Evolutionary conservation across 1,140 invertebrate genomes (phyloP).

Genomic region (Cyclargus thomasi): DNA sequence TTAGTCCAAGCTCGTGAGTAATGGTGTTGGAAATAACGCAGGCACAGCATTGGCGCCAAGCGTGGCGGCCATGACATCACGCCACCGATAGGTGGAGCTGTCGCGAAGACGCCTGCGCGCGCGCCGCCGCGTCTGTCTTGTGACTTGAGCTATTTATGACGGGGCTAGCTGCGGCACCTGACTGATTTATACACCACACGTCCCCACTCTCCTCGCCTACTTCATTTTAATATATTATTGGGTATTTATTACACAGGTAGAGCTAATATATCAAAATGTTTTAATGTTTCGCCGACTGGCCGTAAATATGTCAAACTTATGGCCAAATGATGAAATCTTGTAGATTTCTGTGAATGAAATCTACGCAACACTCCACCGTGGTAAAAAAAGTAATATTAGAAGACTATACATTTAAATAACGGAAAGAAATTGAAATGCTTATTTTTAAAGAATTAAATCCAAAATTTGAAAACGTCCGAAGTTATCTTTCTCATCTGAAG

Average conservation of each 20-base stretch:
- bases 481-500: background rate
- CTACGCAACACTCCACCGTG: too few species aligned
- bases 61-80: slow-evolving; percentile 50
- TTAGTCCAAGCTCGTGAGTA: slow-evolving; percentile 71
- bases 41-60: slow-evolving; percentile 63
- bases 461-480: background rate
- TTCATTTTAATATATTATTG: slow-evolving; percentile 12
- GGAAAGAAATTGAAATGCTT: too few species aligned
- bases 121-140: slow-evolving; percentile 56
- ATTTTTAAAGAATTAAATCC: background rate
- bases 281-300: background rate
- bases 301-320: background rate
- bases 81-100: slow-evolving; percentile 53
- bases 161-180: slow-evolving; percentile 32
- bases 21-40: slow-evolving; percentile 70
- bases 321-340: too few species aligned
- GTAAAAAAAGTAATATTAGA: too few species aligned
- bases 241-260: background rate
- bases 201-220: slow-evolving; percentile 29
- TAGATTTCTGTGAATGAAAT: too few species aligned
- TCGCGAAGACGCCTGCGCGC: slow-evolving; percentile 60
- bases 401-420: too few species aligned
- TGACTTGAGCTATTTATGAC: slow-evolving; percentile 69
- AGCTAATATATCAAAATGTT: background rate
- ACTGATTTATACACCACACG: slow-evolving; percentile 52